Evolutionary conservation across 2,888 invertebrate genomes (phyloP), one percentile per base, ranked within the genome.

Genomic region (Zootermopsis nevadensis): DNA sequence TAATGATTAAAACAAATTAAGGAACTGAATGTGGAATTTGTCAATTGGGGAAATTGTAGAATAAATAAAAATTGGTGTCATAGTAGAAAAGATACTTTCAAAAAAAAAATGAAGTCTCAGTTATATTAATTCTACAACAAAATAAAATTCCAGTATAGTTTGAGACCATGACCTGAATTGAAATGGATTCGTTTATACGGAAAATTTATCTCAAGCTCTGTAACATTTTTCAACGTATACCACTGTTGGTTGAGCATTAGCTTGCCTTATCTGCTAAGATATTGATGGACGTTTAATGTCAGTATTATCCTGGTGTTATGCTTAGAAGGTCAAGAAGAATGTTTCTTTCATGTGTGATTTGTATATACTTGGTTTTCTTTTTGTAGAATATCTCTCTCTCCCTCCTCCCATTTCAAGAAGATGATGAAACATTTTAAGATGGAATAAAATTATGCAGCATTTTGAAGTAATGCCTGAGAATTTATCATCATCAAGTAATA

Each of bases 331-430:
- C n/a, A 38, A 10, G 33, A 74, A 74, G 8, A 74, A 42, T 74
- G 74, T 38, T 74, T 38, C 74, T 72, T 35, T 33, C 38, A 38
- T 74, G 74, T 74, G 74, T 74, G 74, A 74, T 74, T 74, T 74
- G 74, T 74, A 74, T 27, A 8, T 72, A 27, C 30, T 19, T 2
- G 7, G 30, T 7, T 31, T 66, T 66, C 66, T 22, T 31, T 33
- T 69, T 6, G n/a, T n/a, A n/a, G n/a, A n/a, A n/a, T n/a, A 22
- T 69, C 33, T 30, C n/a, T 60, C 60, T 60, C n/a, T 27, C n/a
- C n/a, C 60, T 60, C n/a, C 1, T 69, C 4, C 8, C 33, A 69
- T 31, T 69, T 30, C 15, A n/a, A 67, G 67, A 67, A 42, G 12
- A 22, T n/a, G 55, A 55, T 27, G 60, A 60, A 27, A 19, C 48